These are phyloP conservation scores for Coranthus polyacanthus DNA, from an alignment of 2,797 vertebrate species.

Conservation along the genomic window DNA sequence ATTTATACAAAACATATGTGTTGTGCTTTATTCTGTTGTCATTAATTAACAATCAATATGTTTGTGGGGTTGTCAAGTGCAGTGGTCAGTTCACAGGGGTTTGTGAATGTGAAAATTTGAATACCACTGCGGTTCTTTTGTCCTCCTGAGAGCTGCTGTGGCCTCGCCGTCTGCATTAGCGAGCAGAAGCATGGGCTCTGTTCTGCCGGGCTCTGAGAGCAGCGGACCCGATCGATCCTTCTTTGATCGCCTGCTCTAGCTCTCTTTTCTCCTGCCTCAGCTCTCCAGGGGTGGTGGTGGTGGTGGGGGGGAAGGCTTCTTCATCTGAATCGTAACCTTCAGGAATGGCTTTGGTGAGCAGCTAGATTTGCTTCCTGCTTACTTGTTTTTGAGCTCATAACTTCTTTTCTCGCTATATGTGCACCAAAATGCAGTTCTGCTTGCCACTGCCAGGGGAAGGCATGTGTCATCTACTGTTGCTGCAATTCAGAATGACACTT, in stretches of 20 bases:
- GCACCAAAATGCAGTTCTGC: conserved; percentile 52
- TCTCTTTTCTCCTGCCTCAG: conserved; percentile 60
- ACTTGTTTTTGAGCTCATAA: conserved; percentile 45
- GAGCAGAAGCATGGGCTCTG: conserved; percentile 46
- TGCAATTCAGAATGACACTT: conserved; percentile 69
- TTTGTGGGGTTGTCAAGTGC: too few relatives aligned
- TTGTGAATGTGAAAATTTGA: conserved; percentile 18
- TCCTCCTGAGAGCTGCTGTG: conserved; percentile 27
- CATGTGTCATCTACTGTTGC: conserved; percentile 63
- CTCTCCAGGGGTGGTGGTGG: conserved; percentile 51
- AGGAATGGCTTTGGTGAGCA: conserved; percentile 68
- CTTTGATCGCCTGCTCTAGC: conserved; percentile 67
- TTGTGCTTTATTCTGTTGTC: too few relatives aligned
- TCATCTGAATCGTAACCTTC: conserved; percentile 67
- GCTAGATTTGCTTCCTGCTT: conserved; percentile 56
- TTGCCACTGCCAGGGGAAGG: conserved; percentile 58
- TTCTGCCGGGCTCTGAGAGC: conserved; percentile 46
- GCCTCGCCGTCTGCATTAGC: conserved; percentile 33
- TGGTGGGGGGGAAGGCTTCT: conserved; percentile 43
- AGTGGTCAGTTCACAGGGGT: too few relatives aligned
- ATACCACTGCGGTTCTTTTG: conserved; percentile 12
- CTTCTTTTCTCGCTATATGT: conserved; percentile 38
- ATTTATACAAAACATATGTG: not conserved
- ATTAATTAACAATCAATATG: too few relatives aligned
- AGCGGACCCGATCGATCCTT: conserved; percentile 67